Base-by-base conservation (phyloP, 2,797 vertebrate species). In the Phoeniculus purpureus region DNA sequence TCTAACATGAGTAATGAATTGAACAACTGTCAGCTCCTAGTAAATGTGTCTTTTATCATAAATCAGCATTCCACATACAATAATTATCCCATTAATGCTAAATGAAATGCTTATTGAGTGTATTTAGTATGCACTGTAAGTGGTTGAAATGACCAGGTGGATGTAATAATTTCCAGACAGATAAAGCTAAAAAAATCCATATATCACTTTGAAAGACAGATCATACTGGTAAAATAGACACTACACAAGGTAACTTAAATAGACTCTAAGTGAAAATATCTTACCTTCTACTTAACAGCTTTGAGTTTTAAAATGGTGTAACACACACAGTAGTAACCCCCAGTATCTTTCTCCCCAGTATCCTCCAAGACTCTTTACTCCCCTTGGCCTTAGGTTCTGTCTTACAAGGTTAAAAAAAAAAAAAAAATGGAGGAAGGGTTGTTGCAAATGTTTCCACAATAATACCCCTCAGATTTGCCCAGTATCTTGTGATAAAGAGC, bases 21-120 rank as follows among this genome's bases (percentile, higher is more conserved):
- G 93, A 95, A 85, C 93, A 96, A 94, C 68, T 90, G 91, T 93
- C 94, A 90, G 59, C 85, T 68, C 66, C 89, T 60, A 45, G 55
- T 83, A 93, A 93, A 72, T 51, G 76, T 88, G 93, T 71, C 78
- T 87, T 94, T 94, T 75, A 89, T 87, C 86, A 95, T 94, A 95
- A 95, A 95, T 93, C 81, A 92, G 55, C 54, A 85, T 90, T 90
- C 73, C 84, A 66, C 60, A 90, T 93, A 75, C 68, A 94, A 66
- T 85, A 95, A 95, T 95, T 93, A 94, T 65, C 66, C 59, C 66
- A 92, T 92, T 95, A 95, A 92, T 70, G 79, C 31, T 51, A 80
- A 90, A 85, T 76, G 31, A 93, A 95, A 89, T 81, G 81, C 79
- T 94, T 87, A 72, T 52, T 85, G 88, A 87, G 9, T 87, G 66